Conservation (phyloP, 2,888 invertebrate genomes). For the Tenthredo mesomela region DNA sequence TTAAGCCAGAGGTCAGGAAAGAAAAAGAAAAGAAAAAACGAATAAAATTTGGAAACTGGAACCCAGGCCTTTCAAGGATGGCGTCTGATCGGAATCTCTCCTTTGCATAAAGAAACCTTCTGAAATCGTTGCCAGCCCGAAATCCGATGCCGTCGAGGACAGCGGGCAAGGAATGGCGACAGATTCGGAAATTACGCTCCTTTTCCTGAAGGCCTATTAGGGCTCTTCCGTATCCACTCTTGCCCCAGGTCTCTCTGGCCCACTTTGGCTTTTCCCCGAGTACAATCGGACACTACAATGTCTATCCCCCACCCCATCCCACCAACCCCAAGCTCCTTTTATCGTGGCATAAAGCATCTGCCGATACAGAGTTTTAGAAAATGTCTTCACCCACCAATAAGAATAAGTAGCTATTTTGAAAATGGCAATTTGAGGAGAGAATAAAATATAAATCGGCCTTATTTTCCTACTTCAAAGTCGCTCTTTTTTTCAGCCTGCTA, state of each 20-base stretch:
- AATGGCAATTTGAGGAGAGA: not conserved
- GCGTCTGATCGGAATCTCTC: slow-evolving; percentile 37
- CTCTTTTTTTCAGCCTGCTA: not conserved
- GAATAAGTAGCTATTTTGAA: not conserved
- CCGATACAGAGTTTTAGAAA: slow-evolving; percentile 48
- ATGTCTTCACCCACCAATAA: slow-evolving; percentile 2
- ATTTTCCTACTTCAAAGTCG: not conserved
- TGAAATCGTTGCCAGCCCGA: not conserved
- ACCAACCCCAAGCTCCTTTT: slow-evolving; percentile 31
- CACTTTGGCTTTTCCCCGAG: slow-evolving; percentile 31
- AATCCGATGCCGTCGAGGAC: slow-evolving; percentile 28
- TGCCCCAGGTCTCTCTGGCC: slow-evolving; percentile 8
- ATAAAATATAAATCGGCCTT: slow-evolving; percentile 17
- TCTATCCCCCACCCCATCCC: slow-evolving; percentile 19
- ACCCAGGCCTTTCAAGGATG: slow-evolving; percentile 1
- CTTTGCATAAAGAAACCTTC: slow-evolving; percentile 41
- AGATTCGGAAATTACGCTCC: slow-evolving; percentile 45
- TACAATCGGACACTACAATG: slow-evolving; percentile 51
- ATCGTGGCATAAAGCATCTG: slow-evolving; percentile 44
- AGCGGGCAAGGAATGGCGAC: slow-evolving; percentile 25
- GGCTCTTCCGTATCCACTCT: slow-evolving; percentile 37
- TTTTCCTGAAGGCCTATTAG: slow-evolving; percentile 47
- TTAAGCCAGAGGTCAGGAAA: not conserved
- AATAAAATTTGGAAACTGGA: slow-evolving; percentile 9
- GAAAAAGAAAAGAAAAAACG: not conserved